Evolutionary conservation across 1,140 invertebrate species (phyloP).

Genomic region (Euschistus heros): DNA sequence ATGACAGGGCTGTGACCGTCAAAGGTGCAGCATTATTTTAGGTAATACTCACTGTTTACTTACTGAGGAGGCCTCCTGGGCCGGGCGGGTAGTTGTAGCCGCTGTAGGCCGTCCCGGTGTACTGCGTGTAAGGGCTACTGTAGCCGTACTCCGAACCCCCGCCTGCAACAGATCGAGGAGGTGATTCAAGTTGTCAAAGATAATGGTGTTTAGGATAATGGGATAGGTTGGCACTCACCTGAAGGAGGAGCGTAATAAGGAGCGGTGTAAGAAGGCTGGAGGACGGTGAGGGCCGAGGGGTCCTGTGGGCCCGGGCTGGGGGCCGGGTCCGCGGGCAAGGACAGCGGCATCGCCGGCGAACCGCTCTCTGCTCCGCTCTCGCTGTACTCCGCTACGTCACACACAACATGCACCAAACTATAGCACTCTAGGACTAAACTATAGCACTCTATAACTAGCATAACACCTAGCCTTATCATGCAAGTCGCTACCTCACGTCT

Average conservation of each 20-base stretch:
- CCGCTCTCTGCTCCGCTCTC: conserved; percentile 35
- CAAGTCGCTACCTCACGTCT: too few species aligned
- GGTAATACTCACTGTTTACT: conserved; percentile 60
- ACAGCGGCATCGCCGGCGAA: conserved; percentile 40
- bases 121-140: conserved; percentile 61
- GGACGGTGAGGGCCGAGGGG: conserved; percentile 37
- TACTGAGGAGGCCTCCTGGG: conserved; percentile 66
- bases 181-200: not conserved
- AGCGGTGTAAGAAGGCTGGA: conserved; percentile 41
- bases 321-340: conserved; percentile 45
- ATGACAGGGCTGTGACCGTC: too few species aligned
- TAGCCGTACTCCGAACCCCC: conserved; percentile 48
- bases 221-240: conserved; percentile 18
- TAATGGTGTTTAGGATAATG: not conserved
- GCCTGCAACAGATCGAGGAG: conserved; percentile 36
- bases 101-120: conserved; percentile 51
- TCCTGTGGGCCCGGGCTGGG: conserved; percentile 39
- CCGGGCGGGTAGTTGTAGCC: conserved; percentile 59
- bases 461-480: too few species aligned
- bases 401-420: conserved; percentile 23
- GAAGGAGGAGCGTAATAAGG: conserved; percentile 38
- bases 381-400: conserved; percentile 31
- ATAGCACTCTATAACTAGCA: not conserved
- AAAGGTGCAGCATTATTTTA: not conserved
- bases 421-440: not conserved